Percentiles rank a stretch among this genome's conserved stretches.
These are phyloP conservation scores for Eurois occulta DNA, from an alignment of 2,888 invertebrate species.

Conservation along the genomic window DNA sequence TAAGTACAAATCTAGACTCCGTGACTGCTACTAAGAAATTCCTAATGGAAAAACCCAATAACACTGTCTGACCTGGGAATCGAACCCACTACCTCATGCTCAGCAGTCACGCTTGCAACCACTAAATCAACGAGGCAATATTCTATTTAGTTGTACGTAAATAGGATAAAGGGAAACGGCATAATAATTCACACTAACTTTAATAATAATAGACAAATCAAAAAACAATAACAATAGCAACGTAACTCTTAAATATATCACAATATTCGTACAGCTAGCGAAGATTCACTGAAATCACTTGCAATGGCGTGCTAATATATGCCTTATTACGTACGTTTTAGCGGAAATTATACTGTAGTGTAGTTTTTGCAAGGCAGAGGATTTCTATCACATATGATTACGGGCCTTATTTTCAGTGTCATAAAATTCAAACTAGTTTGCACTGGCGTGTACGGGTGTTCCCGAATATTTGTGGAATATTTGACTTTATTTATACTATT, in stretches of 20 bases:
- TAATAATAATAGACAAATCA: constrained; percentile 67
- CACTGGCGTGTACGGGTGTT: not conserved
- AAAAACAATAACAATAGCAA: constrained; percentile 72
- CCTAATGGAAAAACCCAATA: not conserved
- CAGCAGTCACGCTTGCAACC: not conserved
- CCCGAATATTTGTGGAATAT: not conserved
- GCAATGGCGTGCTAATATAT: constrained; percentile 67
- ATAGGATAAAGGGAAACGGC: constrained; percentile 39
- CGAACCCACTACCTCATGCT: not conserved
- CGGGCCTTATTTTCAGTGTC: not conserved
- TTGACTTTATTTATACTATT: not conserved
- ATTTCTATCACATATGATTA: not conserved
- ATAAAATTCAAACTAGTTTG: not conserved
- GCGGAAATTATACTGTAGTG: constrained; percentile 24
- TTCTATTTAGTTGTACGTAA: not conserved
- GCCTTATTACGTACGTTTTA: constrained; percentile 33
- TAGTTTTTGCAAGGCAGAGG: not conserved
- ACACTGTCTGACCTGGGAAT: not conserved
- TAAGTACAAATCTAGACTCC: not conserved
- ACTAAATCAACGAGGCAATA: not conserved
- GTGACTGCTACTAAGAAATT: not conserved
- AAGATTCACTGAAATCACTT: constrained; percentile 68
- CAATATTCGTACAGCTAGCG: constrained; percentile 74
- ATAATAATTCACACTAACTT: constrained; percentile 68
- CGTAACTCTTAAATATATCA: constrained; percentile 75